These are phyloP conservation scores for Noturus placidus DNA, from an alignment of 2,113 vertebrate genomes.

Conservation along the genomic window DNA sequence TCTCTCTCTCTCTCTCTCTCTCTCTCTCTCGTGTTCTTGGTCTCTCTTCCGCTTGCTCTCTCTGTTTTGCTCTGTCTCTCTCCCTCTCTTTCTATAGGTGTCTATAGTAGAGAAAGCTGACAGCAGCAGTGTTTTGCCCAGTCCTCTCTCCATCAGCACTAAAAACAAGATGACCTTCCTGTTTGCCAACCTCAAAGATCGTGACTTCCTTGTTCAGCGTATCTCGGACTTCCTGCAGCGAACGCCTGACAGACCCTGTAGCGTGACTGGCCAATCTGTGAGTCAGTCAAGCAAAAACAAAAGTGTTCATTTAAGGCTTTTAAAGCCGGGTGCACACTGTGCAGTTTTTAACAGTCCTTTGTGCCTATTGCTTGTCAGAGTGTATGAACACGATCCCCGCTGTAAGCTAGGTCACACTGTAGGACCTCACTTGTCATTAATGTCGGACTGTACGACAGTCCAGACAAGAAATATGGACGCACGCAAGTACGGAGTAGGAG, in stretches of 20 bases:
- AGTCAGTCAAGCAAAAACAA: slow-evolving; percentile 41
- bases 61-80: slow-evolving; percentile 38
- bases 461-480: too few species aligned
- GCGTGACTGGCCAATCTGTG: slow-evolving; percentile 57
- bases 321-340: too few species aligned
- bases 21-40: slow-evolving; percentile 45
- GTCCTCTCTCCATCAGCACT: slow-evolving; percentile 96
- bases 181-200: slow-evolving; percentile 94
- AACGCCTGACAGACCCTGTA: slow-evolving; percentile 78
- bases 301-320: not conserved
- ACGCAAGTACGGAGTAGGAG: too few species aligned
- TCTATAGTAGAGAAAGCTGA: slow-evolving; percentile 96
- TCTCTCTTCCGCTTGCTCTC: slow-evolving; percentile 42
- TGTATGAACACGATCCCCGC: too few species aligned
- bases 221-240: slow-evolving; percentile 97
- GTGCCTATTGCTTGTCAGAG: too few species aligned
- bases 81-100: slow-evolving; percentile 74
- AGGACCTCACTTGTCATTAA: too few species aligned
- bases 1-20: slow-evolving; percentile 47
- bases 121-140: slow-evolving; percentile 91
- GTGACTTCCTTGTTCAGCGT: slow-evolving; percentile 92
- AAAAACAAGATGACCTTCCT: slow-evolving; percentile 97
- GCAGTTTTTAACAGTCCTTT: too few species aligned
- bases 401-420: too few species aligned
- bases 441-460: too few species aligned